Conservation (phyloP, 37 sponge, comb jelly and placozoan species). For the Amphimedon queenslandica region DNA sequence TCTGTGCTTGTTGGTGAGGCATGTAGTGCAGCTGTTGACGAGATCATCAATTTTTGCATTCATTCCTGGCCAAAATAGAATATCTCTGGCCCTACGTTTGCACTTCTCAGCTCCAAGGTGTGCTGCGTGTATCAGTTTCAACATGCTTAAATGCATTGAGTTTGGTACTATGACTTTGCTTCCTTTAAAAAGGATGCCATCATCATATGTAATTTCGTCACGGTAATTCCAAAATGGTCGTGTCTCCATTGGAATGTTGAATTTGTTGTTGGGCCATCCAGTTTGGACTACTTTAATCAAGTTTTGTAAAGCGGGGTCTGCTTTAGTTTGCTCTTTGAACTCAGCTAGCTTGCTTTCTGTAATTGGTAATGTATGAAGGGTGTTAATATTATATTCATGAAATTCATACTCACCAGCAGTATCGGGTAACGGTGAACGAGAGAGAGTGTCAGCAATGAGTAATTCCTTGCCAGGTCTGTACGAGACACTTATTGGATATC, state of each 20-base stretch:
- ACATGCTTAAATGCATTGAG: slow-evolving; percentile 10
- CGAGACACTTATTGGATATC: slow-evolving; percentile 25
- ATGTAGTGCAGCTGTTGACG: slow-evolving; percentile 28
- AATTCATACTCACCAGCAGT: slow-evolving; percentile 8
- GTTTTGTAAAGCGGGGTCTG: slow-evolving; percentile 16
- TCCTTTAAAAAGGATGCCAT: slow-evolving; percentile 41
- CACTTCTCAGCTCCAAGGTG: slow-evolving; percentile 36
- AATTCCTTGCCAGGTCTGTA: slow-evolving; percentile 26
- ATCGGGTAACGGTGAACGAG: slow-evolving; percentile 17
- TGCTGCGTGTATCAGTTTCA: neutral
- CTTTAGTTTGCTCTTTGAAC: slow-evolving; percentile 9
- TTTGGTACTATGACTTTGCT: slow-evolving; percentile 13
- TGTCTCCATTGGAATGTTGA: slow-evolving; percentile 2
- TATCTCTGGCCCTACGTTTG: slow-evolving; percentile 14
- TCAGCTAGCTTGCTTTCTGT: neutral
- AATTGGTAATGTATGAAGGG: slow-evolving; percentile 16
- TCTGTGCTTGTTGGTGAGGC: neutral
- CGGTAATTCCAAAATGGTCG: slow-evolving; percentile 25
- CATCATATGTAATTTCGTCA: slow-evolving; percentile 31
- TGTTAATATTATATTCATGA: slow-evolving; percentile 11
- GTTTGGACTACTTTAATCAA: slow-evolving; percentile 5
- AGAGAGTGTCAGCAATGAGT: slow-evolving; percentile 45
- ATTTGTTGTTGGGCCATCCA: slow-evolving; percentile 38
- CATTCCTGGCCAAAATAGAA: slow-evolving; percentile 47
- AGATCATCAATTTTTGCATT: slow-evolving; percentile 20